phyloP scores from a whole-genome alignment of 2,797 vertebrate genomes.

The Pseudochirops cupreus region DNA sequence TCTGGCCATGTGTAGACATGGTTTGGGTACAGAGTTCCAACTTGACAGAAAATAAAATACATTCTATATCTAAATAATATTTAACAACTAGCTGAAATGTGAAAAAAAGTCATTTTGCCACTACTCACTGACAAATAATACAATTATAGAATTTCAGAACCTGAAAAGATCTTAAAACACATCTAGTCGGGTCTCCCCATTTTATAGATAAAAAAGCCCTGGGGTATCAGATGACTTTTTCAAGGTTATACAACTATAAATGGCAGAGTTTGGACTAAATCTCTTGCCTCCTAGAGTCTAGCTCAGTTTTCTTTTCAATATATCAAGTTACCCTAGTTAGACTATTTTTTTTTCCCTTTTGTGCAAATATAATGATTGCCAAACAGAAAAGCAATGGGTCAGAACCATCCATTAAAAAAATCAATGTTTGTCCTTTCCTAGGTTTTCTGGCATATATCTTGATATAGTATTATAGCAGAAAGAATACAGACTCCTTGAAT shows the following conservation, averaged over 20 bases:
- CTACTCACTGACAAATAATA: neutral
- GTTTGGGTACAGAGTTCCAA: neutral
- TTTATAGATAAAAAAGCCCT: neutral
- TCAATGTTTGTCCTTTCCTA: neutral
- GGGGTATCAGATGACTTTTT: neutral
- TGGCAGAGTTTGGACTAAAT: neutral
- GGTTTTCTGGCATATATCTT: neutral
- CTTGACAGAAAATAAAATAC: neutral
- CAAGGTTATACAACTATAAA: neutral
- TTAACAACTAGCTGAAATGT: neutral
- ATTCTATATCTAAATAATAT: neutral
- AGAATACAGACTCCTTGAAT: neutral
- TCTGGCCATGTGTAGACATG: neutral
- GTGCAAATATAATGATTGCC: neutral
- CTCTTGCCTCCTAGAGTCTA: neutral
- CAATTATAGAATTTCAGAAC: neutral
- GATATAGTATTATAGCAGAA: neutral
- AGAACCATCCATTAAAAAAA: neutral
- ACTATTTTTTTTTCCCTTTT: neutral
- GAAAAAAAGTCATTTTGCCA: neutral
- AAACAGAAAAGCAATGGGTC: neutral
- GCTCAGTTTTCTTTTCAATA: neutral
- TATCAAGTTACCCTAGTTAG: neutral
- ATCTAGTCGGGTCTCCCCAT: neutral
- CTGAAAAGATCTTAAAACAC: neutral